Base-by-base conservation (phyloP, 2,888 invertebrate genomes). In the Eumerus sabulonum region DNA sequence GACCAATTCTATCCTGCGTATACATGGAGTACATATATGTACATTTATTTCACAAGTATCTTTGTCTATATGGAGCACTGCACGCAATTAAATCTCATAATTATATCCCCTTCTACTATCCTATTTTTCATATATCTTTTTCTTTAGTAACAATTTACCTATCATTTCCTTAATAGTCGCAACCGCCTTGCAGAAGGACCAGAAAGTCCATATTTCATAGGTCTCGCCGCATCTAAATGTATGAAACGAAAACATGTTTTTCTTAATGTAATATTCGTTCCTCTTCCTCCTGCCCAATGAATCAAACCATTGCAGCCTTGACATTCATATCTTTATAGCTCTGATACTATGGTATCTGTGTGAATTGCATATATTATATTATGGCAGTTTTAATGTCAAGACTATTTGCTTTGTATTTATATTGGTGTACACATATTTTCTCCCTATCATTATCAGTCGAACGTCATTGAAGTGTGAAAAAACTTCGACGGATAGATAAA, bases 21-120 rank as follows among this genome's bases (percentile, higher is more conserved):
- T 18, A 44, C 13, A 12, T 18, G 3, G 14, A 27, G n/a, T n/a
- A n/a, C n/a, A n/a, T 27, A 27, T 27, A n/a, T 50, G 19, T 57
- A 13, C 66, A 51, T 66, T 53, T 42, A 70, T n/a, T n/a, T n/a
- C n/a, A n/a, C n/a, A n/a, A n/a, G n/a, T n/a, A n/a, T n/a, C n/a
- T n/a, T n/a, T n/a, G n/a, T n/a, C n/a, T n/a, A n/a, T n/a, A n/a
- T n/a, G n/a, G n/a, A n/a, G n/a, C n/a, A n/a, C n/a, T n/a, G n/a
- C n/a, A n/a, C n/a, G n/a, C n/a, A 70, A 70, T 70, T 54, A 70
- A 54, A 70, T 70, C 60, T 42, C 44, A 71, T 62, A 71, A 71
- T 56, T 63, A 71, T 16, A 47, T 62, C 12, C n/a, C n/a, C 7
- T 2, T 19, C 27, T 1, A n/a, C 27, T 2, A 14, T 9, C 9